Base-by-base conservation (phyloP, 2,113 vertebrate genomes). In the Pelecanoides urinatrix region DNA sequence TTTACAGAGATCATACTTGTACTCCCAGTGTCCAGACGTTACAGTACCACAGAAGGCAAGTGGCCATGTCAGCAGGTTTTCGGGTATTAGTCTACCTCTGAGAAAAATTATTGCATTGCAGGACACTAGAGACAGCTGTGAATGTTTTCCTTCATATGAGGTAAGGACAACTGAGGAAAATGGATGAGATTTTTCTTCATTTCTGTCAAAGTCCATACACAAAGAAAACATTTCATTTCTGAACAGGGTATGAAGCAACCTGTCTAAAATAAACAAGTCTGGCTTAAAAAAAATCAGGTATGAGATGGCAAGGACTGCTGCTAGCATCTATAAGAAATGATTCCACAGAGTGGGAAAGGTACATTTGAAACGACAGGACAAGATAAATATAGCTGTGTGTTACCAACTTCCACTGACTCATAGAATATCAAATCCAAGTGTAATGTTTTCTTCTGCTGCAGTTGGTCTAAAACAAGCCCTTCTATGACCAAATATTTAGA, bases 141-240 rank as follows among this genome's bases (percentile, higher is more conserved):
- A 96, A 92, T 86, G 86, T 92, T 96, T 94, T 95, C 95, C 61
- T 97, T 94, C 94, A 78, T 77, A 97, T 97, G 96, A 97, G 92
- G 94, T 96, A 96, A 96, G 90, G 95, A 94, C 87, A 96, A 88
- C 94, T 77, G 79, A 95, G 76, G 71, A 94, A 96, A 97, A 97
- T 85, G 62, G 93, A 94, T 95, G 73, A 93, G 75, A 95, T 97
- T 90, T 95, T 97, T 97, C 96, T 97, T 96, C 82, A 90, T 94
- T 91, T 91, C 96, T 97, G 94, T 97, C 96, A 94, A 94, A 95
- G 92, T 82, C 87, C 90, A 93, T 84, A 86, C 49, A 77, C 49
- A 94, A 90, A 91, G 88, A 94, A 90, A 88, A 88, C 77, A 92
- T 86, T 94, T 97, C 79, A 92, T 94, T 94, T 93, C 73, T 95